Evolutionary conservation across 2,113 vertebrate species (phyloP), one percentile per base, ranked within the genome.

Genomic region (Rhipidura dahli): DNA sequence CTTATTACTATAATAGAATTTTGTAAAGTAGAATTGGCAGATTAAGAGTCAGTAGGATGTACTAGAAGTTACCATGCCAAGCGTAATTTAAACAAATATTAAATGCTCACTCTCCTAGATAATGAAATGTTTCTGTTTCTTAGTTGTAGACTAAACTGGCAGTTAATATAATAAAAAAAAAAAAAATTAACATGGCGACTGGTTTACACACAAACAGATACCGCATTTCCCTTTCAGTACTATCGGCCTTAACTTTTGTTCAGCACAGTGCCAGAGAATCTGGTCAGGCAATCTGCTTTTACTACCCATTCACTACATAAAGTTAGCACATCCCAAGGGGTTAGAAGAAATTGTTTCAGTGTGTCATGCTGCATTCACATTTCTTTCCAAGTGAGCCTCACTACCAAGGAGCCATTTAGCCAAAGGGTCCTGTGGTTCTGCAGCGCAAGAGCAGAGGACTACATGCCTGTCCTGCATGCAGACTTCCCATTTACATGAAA

Each of bases 1-100:
- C 83, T 96, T 95, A 91, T 86, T 88, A 95, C 59, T 87, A 23
- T 94, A 97, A 97, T 59, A 94, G 68, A 92, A 85, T 97, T 97
- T 94, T 86, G 44, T 92, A 92, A 97, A 96, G 57, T 59, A 90
- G 92, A 97, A 82, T n/a, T 88, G 51, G 73, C 84, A 97, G 89
- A 88, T 96, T 95, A 97, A 96, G 91, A 95, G 96, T 73, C 93
- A 97, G 94, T 56, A 93, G 71, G 73, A 91, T 87, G 59, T 77
- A 93, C 10, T 94, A 69, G 56, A 94, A 96, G 54, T 92, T 87
- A 92, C 82, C 84, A 64, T 77, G 92, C 87, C 87, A 96, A 87
- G 80, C 97, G 78, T 71, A 75, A 90, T 95, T 95, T 90, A 95
- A 95, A 84, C 63, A 84, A 96, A 94, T 92, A 76, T 86, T 96